Base-by-base conservation (phyloP, 1,140 invertebrate species). In the Apis florea region DNA sequence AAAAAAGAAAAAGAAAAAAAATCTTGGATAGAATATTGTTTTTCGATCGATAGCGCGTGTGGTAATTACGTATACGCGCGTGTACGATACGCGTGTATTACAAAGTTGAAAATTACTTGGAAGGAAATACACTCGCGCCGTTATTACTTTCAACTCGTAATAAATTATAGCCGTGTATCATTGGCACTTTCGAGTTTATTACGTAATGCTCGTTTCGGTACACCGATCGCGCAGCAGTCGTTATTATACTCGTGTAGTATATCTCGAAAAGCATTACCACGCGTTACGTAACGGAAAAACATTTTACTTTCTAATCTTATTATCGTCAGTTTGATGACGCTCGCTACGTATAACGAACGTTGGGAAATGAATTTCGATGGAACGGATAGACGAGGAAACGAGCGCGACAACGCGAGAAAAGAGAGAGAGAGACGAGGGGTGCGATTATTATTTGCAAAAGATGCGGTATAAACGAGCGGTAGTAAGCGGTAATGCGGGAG, bases 391-490 rank as follows among this genome's bases (percentile, higher is more conserved):
- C 53, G 26, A 31, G 59, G 21, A n/a, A 17, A 56, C n/a, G 61
- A n/a, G n/a, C 24, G 19, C 66, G 67, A 15, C 19, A 24, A 19
- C 15, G 26, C 47, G 40, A 13, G 17, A 15, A 24, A 40, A 9
- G 69, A n/a, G 21, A 5, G 40, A 67, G 21, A 12, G 19, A 40
- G 64, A 73, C 63, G 49, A n/a, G n/a, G 24, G 49, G 59, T 51
- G 49, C 59, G 66, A 85, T 86, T 88, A 86, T 84, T 86, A 85
- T 85, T 85, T 83, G 83, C 66, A 81, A 88, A 84, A 89, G 83
- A 79, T 84, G n/a, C n/a, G 66, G 31, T 75, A 54, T 64, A 68
- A 74, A 86, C 66, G 79, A 56, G 67, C 84, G 63, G 63, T 53
- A 83, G 69, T 71, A 73, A 86, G 75, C 81, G 59, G 84, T 69